Evolutionary conservation across 2,113 vertebrate species (phyloP).

Genomic region (Tachycineta bicolor): DNA sequence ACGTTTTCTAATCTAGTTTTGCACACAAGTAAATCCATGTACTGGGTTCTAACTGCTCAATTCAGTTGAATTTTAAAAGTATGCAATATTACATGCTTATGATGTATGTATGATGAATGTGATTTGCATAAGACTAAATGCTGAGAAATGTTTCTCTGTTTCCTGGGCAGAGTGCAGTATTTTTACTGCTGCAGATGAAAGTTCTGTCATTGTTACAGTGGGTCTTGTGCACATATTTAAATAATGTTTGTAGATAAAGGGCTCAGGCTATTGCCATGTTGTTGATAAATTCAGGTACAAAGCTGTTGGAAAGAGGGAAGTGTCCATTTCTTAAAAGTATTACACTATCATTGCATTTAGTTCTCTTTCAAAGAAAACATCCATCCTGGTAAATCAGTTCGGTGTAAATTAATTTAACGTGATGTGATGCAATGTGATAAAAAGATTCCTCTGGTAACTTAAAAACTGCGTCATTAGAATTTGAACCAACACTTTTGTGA

Average conservation of each 20-base stretch:
- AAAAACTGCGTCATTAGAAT: not conserved
- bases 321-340: not conserved
- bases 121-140: not conserved
- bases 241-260: not conserved
- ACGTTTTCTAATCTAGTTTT: not conserved
- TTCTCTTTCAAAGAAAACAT: not conserved
- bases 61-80: not conserved
- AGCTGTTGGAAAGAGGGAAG: not conserved
- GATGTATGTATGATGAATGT: not conserved
- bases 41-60: not conserved
- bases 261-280: not conserved
- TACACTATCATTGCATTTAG: not conserved
- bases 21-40: not conserved
- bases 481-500: not conserved
- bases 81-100: not conserved
- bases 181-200: not conserved
- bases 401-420: not conserved
- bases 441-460: not conserved
- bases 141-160: not conserved
- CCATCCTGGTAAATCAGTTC: not conserved
- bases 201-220: not conserved
- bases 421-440: not conserved
- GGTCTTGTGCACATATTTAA: not conserved
- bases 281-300: not conserved
- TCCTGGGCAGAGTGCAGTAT: not conserved